phyloP scores from a whole-genome alignment of 2,888 invertebrate genomes.

The Lottia gigantea region DNA sequence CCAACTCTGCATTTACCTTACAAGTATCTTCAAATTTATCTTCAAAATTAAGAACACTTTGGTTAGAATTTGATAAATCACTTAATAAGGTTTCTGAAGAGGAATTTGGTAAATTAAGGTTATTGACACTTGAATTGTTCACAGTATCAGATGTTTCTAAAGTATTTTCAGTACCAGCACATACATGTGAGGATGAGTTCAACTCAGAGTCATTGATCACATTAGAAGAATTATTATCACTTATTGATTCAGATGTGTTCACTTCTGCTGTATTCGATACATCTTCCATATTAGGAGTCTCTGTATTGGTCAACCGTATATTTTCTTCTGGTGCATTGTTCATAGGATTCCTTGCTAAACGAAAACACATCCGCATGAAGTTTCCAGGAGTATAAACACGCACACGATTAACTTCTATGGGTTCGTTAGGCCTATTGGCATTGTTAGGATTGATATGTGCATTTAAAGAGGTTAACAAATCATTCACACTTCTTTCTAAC shows the following conservation, averaged over 20 bases:
- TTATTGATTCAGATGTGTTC: not conserved
- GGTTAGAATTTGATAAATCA: too few species aligned
- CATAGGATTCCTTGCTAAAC: constrained; percentile 14
- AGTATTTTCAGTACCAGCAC: too few species aligned
- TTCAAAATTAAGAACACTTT: too few species aligned
- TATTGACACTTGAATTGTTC: too few species aligned
- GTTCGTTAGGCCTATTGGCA: constrained; percentile 16
- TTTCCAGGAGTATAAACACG: constrained; percentile 33
- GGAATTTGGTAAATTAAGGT: too few species aligned
- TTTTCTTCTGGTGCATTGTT: not conserved
- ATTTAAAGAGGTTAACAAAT: constrained; percentile 18
- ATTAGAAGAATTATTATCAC: not conserved
- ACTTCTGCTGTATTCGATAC: not conserved
- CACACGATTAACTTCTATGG: constrained; percentile 26
- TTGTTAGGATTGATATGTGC: constrained; percentile 2
- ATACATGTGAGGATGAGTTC: too few species aligned
- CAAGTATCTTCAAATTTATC: too few species aligned
- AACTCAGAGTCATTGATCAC: too few species aligned
- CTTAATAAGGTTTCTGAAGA: too few species aligned
- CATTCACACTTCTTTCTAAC: constrained; percentile 20
- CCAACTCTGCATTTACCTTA: too few species aligned
- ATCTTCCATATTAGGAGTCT: not conserved
- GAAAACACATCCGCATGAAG: constrained; percentile 25
- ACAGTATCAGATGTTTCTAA: too few species aligned
- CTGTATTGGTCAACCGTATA: not conserved